These are phyloP conservation scores for Scaptomyza tumidula DNA, from an alignment of 2,888 invertebrate species.

Conservation along the genomic window DNA sequence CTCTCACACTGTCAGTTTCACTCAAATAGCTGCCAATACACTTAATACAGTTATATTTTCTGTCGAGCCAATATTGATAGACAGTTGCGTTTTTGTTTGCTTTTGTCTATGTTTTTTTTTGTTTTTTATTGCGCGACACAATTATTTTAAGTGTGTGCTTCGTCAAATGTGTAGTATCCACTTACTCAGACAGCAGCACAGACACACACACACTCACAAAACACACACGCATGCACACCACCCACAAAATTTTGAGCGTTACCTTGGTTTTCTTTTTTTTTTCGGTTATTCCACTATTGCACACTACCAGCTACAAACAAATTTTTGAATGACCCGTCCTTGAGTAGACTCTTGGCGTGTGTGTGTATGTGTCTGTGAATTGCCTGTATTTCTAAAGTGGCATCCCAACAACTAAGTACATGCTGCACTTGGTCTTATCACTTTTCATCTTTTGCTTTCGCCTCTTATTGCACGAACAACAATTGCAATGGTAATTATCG, in stretches of 20 bases:
- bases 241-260: slow-evolving; percentile 47
- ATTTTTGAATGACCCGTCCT: slow-evolving; percentile 65
- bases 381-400: slow-evolving; percentile 25
- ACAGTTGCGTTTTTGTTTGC: slow-evolving; percentile 23
- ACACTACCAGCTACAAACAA: slow-evolving; percentile 33
- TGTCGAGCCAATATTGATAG: slow-evolving; percentile 16
- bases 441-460: slow-evolving; percentile 20
- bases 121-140: slow-evolving; percentile 62
- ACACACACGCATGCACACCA: slow-evolving; percentile 23
- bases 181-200: slow-evolving; percentile 14
- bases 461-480: slow-evolving; percentile 9
- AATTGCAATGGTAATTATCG: slow-evolving; percentile 10
- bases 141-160: slow-evolving; percentile 63
- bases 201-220: slow-evolving; percentile 37
- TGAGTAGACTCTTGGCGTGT: slow-evolving; percentile 22
- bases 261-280: slow-evolving; percentile 33
- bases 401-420: slow-evolving; percentile 23
- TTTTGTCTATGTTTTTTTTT: slow-evolving; percentile 15
- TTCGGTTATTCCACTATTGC: slow-evolving; percentile 43
- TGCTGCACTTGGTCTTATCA: slow-evolving; percentile 20
- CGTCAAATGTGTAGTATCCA: slow-evolving; percentile 27
- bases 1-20: background rate
- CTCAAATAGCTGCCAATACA: slow-evolving; percentile 1
- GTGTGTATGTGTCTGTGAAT: slow-evolving; percentile 20
- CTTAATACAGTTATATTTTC: slow-evolving; percentile 34